Base-by-base conservation (phyloP, 2,797 vertebrate species). In the Chiloscyllium punctatum region DNA sequence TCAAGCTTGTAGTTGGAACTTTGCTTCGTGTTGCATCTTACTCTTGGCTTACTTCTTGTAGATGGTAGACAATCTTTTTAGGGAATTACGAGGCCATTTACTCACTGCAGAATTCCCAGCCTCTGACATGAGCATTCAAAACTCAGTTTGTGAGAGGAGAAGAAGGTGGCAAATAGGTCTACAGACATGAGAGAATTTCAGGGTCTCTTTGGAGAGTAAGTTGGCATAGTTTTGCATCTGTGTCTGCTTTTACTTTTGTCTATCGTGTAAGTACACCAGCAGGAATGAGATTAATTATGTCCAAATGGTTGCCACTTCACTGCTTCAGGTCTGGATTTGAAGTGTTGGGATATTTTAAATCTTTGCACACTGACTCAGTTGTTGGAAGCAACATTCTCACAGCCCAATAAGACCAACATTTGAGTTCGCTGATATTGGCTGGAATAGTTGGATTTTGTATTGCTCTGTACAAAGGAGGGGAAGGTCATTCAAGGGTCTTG, bases 131-230 rank as follows among this genome's bases (percentile, higher is more conserved):
- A 48, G 68, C 15, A 0, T 51, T 71, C 48, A 53, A 72, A 92
- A 94, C 74, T 7, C 23, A 48, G 42, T 48, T 94, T 94, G 69
- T 53, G 69, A 42, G 27, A 33, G 71, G 23, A 48, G 71, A 53
- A 57, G 68, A 18, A 18, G 21, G 37, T 48, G 42, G 11, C 42
- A 48, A 16, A 11, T 77, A 71, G 51, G 30, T 42, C 84, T 33
- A 33, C 69, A 72, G 95, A 84, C 96, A 86, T 97, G 97, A 98
- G 97, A 98, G 57, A 98, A 98, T 98, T 97, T 96, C 97, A 97
- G 97, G 97, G 97, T 97, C 48, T 94, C 48, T 25, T 51, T 51
- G 92, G 37, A 30, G 1, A 51, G 30, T 66, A 91, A 30, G 57
- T 91, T 91, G 88, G 4, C n/a, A 42, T 92, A 69, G 4, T 62